Conservation (phyloP, 2,888 invertebrate species). For the Bibio marci region DNA sequence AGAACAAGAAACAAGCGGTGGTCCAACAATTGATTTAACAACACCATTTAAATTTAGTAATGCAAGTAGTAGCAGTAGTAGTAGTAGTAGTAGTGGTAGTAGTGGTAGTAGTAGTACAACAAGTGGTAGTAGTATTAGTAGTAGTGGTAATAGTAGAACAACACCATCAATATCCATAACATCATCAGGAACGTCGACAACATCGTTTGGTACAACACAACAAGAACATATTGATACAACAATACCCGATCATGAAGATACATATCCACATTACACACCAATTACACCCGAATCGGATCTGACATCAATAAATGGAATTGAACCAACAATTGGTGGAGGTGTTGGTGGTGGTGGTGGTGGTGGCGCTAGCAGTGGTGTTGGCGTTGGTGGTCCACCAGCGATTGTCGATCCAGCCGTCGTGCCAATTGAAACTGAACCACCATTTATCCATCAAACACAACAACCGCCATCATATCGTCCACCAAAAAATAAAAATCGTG, state of each 20-base stretch:
- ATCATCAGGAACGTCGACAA: constrained; percentile 5
- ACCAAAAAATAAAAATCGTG: constrained; percentile 30
- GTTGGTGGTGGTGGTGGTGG: constrained; percentile 19
- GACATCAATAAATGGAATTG: constrained; percentile 9
- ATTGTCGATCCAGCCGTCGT: constrained; percentile 10
- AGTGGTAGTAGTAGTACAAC: constrained; percentile 5
- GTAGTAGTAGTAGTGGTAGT: background rate
- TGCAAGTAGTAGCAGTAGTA: constrained; percentile 3
- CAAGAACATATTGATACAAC: constrained; percentile 21
- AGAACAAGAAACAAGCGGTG: constrained; percentile 15
- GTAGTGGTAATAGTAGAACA: constrained; percentile 9
- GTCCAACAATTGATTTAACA: constrained; percentile 16
- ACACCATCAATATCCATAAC: constrained; percentile 12
- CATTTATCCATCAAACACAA: constrained; percentile 14
- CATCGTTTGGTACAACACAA: constrained; percentile 15
- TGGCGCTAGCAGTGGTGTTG: constrained; percentile 8
- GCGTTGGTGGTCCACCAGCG: background rate
- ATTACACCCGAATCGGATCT: constrained; percentile 14
- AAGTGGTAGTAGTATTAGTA: constrained; percentile 3
- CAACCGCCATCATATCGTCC: constrained; percentile 20
- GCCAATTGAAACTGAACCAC: constrained; percentile 15
- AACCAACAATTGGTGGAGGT: too few species aligned
- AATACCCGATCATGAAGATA: constrained; percentile 23
- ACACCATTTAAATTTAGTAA: constrained; percentile 8
- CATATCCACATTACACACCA: constrained; percentile 19